phyloP scores from a whole-genome alignment of 2,888 invertebrate species.

The Latrodectus elegans region DNA sequence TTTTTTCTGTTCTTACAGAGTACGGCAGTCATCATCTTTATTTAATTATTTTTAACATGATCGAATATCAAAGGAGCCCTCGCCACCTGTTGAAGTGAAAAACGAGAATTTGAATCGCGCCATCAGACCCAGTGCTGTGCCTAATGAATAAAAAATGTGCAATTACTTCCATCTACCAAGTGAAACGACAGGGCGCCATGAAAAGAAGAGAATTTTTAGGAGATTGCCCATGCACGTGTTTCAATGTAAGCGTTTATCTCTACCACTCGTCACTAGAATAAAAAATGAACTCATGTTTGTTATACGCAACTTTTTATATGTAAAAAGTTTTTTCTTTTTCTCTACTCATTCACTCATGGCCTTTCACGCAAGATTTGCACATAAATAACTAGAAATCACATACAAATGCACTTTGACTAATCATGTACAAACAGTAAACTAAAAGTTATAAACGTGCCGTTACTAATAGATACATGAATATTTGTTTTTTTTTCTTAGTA shows the following conservation, averaged over 20 bases:
- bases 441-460: slow-evolving; percentile 57
- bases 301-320: slow-evolving; percentile 31
- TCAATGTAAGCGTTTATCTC: neutral
- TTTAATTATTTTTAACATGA: too few species aligned
- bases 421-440: slow-evolving; percentile 60
- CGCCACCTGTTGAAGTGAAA: too few species aligned
- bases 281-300: slow-evolving; percentile 49
- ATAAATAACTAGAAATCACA: slow-evolving; percentile 65
- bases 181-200: slow-evolving; percentile 22
- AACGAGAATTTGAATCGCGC: too few species aligned
- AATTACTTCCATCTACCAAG: slow-evolving; percentile 21
- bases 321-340: slow-evolving; percentile 55
- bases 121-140: slow-evolving; percentile 29
- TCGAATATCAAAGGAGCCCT: too few species aligned
- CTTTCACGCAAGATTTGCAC: neutral
- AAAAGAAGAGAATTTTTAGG: slow-evolving; percentile 1
- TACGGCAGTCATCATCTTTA: too few species aligned
- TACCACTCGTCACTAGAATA: slow-evolving; percentile 17
- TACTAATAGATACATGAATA: slow-evolving; percentile 21
- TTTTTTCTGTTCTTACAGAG: too few species aligned
- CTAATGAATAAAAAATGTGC: slow-evolving; percentile 13
- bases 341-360: neutral
- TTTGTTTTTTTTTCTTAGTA: neutral
- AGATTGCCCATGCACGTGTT: slow-evolving; percentile 26
- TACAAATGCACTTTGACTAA: slow-evolving; percentile 67